Evolutionary conservation across 2,888 invertebrate genomes (phyloP), one percentile per base, ranked within the genome.

Genomic region (Acronicta psi): DNA sequence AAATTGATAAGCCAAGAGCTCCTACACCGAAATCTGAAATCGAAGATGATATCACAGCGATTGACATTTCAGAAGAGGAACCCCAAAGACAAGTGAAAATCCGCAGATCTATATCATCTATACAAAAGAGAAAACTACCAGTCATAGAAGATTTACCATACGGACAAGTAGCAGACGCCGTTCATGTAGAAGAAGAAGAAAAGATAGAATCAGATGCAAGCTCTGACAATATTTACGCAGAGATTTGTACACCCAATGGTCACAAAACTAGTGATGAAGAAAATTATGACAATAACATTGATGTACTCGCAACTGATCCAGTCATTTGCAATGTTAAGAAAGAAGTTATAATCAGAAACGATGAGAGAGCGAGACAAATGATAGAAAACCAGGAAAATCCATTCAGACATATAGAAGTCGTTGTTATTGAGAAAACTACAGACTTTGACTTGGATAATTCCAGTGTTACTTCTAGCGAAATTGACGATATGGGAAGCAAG

Each of bases 201-300:
- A 89, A 83, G 53, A 73, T 87, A 34, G 92, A 93, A 66, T 89
- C 91, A 0, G 94, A 94, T 64, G 82, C 90, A 3, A 89, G 88
- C 66, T 92, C 92, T 31, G 96, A 96, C 77, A 96, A 96, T 75
- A 96, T 96, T 75, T 96, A 96, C 80, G 96, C 96, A 47, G 96
- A 96, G 86, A 96, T 96, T 59, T 96, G 96, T 69, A 81, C 91
- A 40, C 91, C 94, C 1, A 90, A 88, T 46, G 86, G 82, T 2
- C 85, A 86, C 58, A 93, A 90, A 79, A 73, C 75, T 13, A 87
- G 82, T 46, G 93, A 93, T 16, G 93, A 94, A 66, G 94, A 93
- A 69, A 76, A 60, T 56, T 94, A 93, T 49, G 93, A 94, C 46
- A 91, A 83, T 54, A 92, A 89, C 55, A 86, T 91, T 55, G 94